Evolutionary conservation across 2,797 vertebrate genomes (phyloP).

Genomic region (Leontocebus nigricollis): DNA sequence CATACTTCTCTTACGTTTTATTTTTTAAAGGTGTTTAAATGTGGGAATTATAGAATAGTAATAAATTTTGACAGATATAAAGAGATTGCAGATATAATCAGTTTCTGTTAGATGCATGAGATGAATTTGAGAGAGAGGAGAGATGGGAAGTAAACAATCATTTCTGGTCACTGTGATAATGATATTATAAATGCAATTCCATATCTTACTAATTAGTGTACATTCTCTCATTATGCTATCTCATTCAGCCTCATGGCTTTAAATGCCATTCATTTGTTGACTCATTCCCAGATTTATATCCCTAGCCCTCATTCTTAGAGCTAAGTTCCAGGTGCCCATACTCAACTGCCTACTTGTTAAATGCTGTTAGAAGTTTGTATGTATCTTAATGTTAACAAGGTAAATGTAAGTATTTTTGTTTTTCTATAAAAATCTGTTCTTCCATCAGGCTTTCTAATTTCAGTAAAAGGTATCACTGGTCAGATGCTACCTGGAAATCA

Average conservation of each 20-base stretch:
- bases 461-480: neutral
- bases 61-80: neutral
- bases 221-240: neutral
- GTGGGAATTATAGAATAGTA: neutral
- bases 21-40: neutral
- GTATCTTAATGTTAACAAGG: neutral
- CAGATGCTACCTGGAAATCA: neutral
- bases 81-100: neutral
- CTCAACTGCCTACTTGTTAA: neutral
- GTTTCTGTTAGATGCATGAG: neutral
- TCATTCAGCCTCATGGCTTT: neutral
- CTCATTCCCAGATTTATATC: neutral
- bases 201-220: neutral
- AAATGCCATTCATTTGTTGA: neutral
- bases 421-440: neutral
- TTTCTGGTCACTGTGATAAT: neutral
- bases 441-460: neutral
- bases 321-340: neutral
- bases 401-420: neutral
- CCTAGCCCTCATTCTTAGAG: neutral
- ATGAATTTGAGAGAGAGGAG: neutral
- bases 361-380: neutral
- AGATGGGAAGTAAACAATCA: neutral
- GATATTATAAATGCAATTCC: neutral
- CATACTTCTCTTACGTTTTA: neutral